Conservation (phyloP, 2,113 vertebrate genomes). For the Trinectes maculatus region DNA sequence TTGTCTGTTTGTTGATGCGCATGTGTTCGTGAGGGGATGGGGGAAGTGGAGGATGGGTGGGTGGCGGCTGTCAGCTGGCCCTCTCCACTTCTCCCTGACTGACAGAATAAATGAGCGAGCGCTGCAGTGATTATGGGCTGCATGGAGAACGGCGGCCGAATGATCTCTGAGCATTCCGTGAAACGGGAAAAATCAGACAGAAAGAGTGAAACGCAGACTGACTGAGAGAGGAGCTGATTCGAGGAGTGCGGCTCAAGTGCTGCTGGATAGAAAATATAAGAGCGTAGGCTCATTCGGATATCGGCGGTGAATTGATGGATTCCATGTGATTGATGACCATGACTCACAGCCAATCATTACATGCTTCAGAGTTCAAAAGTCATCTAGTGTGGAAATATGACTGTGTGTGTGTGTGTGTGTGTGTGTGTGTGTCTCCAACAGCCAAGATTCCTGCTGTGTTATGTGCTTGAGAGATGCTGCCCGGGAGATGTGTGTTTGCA, state of each 20-base stretch:
- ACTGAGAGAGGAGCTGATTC: slow-evolving; percentile 21
- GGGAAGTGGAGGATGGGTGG: background rate
- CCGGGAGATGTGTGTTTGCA: slow-evolving; percentile 27
- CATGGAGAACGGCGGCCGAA: slow-evolving; percentile 49
- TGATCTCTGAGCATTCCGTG: slow-evolving; percentile 45
- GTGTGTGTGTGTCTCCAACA: background rate
- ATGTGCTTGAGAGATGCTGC: slow-evolving; percentile 10
- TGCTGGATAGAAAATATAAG: slow-evolving; percentile 49
- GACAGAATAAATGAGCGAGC: slow-evolving; percentile 51
- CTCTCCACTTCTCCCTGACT: slow-evolving; percentile 46
- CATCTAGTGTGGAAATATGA: background rate
- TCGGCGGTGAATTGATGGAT: slow-evolving; percentile 41
- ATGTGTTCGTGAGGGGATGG: background rate
- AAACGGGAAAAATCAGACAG: slow-evolving; percentile 26
- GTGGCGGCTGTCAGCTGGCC: slow-evolving; percentile 58
- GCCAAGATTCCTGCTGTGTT: slow-evolving; percentile 15
- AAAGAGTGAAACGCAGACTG: background rate
- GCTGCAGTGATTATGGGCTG: slow-evolving; percentile 54
- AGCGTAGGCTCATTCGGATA: slow-evolving; percentile 60
- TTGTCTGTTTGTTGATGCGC: slow-evolving; percentile 41
- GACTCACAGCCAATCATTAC: slow-evolving; percentile 27
- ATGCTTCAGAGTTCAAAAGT: slow-evolving; percentile 15
- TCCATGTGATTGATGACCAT: slow-evolving; percentile 32
- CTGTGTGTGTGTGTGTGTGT: slow-evolving; percentile 1
- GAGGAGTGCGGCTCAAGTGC: slow-evolving; percentile 46